Conservation (phyloP, 2,797 vertebrate species). For the Anabas testudineus region DNA sequence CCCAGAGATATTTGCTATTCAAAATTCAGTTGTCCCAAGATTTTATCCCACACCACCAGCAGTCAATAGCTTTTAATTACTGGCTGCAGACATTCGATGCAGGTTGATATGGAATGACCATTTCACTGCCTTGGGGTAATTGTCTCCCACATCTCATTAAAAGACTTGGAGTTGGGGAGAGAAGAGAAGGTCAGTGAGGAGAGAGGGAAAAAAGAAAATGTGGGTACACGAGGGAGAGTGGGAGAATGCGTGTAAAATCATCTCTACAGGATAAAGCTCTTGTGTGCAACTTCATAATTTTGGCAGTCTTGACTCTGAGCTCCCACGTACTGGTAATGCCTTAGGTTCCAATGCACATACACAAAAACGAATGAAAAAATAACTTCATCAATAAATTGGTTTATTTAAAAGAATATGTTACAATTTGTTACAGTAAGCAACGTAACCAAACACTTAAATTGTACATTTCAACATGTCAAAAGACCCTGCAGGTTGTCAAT, state of each 20-base stretch:
- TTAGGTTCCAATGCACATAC: background rate
- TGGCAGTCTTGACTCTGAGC: background rate
- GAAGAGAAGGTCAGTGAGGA: background rate
- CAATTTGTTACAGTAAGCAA: constrained; percentile 95
- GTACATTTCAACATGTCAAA: constrained; percentile 68
- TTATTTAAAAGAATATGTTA: constrained; percentile 99
- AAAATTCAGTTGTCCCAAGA: constrained; percentile 50
- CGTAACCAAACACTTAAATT: constrained; percentile 84
- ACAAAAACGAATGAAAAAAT: background rate
- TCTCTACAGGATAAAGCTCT: constrained; percentile 21
- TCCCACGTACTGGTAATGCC: background rate
- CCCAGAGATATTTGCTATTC: constrained; percentile 20
- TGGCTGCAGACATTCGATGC: constrained; percentile 36
- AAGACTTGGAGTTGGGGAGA: constrained; percentile 30
- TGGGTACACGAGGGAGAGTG: constrained; percentile 12
- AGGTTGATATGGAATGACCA: constrained; percentile 61
- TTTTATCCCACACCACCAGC: constrained; percentile 44
- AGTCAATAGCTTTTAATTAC: constrained; percentile 76
- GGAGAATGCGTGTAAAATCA: constrained; percentile 17
- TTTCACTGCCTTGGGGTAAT: constrained; percentile 67
- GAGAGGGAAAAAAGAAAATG: constrained; percentile 17
- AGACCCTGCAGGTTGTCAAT: constrained; percentile 44
- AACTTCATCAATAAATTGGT: constrained; percentile 91
- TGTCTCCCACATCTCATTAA: constrained; percentile 76
- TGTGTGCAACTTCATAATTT: constrained; percentile 8